phyloP scores from a whole-genome alignment of 2,888 invertebrate genomes.

The Ctenicera cuprea region DNA sequence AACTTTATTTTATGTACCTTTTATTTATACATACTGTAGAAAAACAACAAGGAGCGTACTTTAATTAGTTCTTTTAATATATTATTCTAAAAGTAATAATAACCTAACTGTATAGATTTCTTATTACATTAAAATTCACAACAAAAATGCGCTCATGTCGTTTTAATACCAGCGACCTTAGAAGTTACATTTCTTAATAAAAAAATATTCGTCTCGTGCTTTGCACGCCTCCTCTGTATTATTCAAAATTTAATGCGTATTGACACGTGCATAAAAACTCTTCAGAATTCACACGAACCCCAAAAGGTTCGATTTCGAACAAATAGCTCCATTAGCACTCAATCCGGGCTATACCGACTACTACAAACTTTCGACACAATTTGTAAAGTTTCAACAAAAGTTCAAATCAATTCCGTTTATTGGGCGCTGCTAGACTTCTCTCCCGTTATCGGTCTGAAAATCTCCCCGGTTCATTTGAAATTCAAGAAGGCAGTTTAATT shows the following conservation, averaged over 20 bases:
- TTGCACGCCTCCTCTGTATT: not conserved
- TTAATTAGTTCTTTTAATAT: too few species aligned
- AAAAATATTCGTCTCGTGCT: not conserved
- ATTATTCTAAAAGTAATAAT: too few species aligned
- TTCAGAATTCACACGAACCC: slow-evolving; percentile 44
- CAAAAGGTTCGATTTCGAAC: slow-evolving; percentile 54
- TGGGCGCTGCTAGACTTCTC: slow-evolving; percentile 60
- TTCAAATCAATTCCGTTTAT: slow-evolving; percentile 65
- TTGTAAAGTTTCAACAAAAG: slow-evolving; percentile 63
- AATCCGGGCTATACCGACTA: slow-evolving; percentile 60
- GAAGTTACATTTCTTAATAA: too few species aligned
- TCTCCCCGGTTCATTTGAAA: slow-evolving; percentile 63
- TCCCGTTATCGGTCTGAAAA: slow-evolving; percentile 58
- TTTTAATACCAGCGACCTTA: too few species aligned
- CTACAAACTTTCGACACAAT: slow-evolving; percentile 63
- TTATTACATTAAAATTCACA: too few species aligned
- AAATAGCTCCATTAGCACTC: slow-evolving; percentile 65
- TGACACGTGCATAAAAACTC: slow-evolving; percentile 37
- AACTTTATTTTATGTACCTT: not conserved
- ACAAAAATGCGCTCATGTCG: too few species aligned
- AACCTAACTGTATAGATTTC: too few species aligned
- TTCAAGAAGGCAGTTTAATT: slow-evolving; percentile 63
- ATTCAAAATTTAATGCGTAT: slow-evolving; percentile 29
- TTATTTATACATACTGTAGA: too few species aligned
- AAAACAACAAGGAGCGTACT: too few species aligned